Evolutionary conservation across 1,140 invertebrate species (phyloP).

Genomic region (Halictus rubicundus): DNA sequence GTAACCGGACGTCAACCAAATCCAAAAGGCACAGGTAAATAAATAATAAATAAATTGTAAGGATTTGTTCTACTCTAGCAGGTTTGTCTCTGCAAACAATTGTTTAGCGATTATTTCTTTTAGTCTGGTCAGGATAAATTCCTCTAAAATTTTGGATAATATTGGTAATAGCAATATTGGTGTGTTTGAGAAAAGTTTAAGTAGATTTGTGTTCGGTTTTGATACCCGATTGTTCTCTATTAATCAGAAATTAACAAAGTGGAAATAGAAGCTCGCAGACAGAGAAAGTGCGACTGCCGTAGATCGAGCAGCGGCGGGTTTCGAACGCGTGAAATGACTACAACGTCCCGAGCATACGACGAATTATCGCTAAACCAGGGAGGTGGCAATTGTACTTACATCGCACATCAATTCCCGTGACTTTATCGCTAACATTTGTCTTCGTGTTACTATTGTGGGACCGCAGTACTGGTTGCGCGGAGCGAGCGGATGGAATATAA

Average conservation of each 20-base stretch:
- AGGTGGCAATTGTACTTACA: conserved; percentile 46
- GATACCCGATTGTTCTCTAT: not conserved
- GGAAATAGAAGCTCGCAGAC: conserved; percentile 4
- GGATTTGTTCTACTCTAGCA: too few relatives aligned
- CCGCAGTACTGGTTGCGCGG: conserved; percentile 31
- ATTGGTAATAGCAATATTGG: too few relatives aligned
- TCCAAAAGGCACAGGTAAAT: too few relatives aligned
- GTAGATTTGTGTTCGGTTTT: too few relatives aligned
- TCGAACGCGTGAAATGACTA: conserved; percentile 21
- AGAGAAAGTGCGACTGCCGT: not conserved
- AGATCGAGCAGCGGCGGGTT: not conserved
- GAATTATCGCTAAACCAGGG: conserved; percentile 54
- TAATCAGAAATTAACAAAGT: conserved; percentile 2
- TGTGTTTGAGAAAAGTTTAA: too few relatives aligned
- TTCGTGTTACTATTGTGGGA: conserved; percentile 61
- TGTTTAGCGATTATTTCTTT: too few relatives aligned
- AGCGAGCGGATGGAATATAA: conserved; percentile 48
- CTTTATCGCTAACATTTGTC: conserved; percentile 66
- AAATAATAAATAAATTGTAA: too few relatives aligned
- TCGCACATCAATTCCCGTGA: conserved; percentile 62
- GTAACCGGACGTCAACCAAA: too few relatives aligned
- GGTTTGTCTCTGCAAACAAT: too few relatives aligned
- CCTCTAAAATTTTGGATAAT: too few relatives aligned
- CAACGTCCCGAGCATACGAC: conserved; percentile 19
- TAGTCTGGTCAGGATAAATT: too few relatives aligned